Base-by-base conservation (phyloP, 1,140 invertebrate species). In the Tribolium madens region DNA sequence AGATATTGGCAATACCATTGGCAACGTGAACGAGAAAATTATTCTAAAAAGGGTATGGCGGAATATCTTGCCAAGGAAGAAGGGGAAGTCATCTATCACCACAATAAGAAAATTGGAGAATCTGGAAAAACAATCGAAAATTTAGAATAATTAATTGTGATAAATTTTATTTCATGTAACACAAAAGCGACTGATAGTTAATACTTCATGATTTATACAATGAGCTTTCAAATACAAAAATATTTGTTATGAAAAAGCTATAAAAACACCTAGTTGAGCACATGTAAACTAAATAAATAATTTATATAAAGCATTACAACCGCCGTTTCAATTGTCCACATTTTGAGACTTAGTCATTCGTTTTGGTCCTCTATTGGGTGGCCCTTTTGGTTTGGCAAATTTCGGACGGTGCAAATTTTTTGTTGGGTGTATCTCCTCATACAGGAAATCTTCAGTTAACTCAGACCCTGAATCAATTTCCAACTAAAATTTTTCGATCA, bases 371-470 rank as follows among this genome's bases (percentile, higher is more conserved):
- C 97, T 89, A 82, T 94, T 94, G 2, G 95, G 94, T 78, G 97
- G 97, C 36, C 96, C 96, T 88, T 97, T 97, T 7, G 97, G 97
- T 87, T 97, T 98, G 18, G 94, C 94, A 89, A 98, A 98, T 81
- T 96, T 95, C 26, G 94, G 95, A 80, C 93, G 90, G 85, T 96
- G 93, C 50, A 97, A 90, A 86, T 94, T 96, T 83, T 94, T 93
- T 86, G 96, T 97, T 5, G 97, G 97, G 88, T 99, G 96, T 76
- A 99, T 90, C 88, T 98, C 96, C 81, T 98, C 96, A 85, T 95
- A 91, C 4, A 99, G 88, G 87, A 91, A 97, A 78, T 94, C 92
- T 87, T 96, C 95, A 1, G 94, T 97, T 57, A 99, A 85, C 88
- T 98, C 96, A 80, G 91, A 90, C 50, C 94, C 93, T 81, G 93